Conservation (phyloP, 2,113 vertebrate genomes). For the Pagrus major region DNA sequence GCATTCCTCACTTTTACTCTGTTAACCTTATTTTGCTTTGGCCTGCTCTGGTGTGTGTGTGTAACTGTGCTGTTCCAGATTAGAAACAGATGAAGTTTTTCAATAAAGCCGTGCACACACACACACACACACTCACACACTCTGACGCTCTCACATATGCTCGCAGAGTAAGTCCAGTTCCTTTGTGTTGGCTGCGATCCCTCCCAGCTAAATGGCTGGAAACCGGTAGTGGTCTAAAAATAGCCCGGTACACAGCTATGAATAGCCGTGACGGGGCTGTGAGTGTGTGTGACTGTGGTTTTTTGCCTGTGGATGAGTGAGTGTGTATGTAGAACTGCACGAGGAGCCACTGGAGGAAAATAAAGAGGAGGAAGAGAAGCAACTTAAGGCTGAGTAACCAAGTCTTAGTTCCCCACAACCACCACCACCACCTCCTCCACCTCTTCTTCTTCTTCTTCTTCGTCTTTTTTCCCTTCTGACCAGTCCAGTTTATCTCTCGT, state of each 20-base stretch:
- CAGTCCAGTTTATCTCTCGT: not conserved
- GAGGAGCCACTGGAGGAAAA: slow-evolving; percentile 83
- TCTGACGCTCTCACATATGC: slow-evolving; percentile 56
- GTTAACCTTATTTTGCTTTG: slow-evolving; percentile 78
- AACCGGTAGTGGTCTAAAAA: slow-evolving; percentile 96
- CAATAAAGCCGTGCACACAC: slow-evolving; percentile 61
- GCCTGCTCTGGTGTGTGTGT: slow-evolving; percentile 16
- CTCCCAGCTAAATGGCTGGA: slow-evolving; percentile 92
- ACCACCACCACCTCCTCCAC: slow-evolving; percentile 82
- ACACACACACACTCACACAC: slow-evolving; percentile 35
- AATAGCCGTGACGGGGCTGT: slow-evolving; percentile 86
- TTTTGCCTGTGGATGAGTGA: slow-evolving; percentile 39
- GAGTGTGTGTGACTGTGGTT: slow-evolving; percentile 63
- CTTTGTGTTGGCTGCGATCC: slow-evolving; percentile 86
- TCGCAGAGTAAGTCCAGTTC: slow-evolving; percentile 76
- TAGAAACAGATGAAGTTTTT: slow-evolving; percentile 93
- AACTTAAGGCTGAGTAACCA: slow-evolving; percentile 87
- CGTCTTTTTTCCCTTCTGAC: slow-evolving; percentile 33
- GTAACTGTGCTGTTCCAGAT: slow-evolving; percentile 78
- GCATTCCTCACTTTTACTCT: slow-evolving; percentile 82
- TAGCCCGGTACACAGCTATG: slow-evolving; percentile 90
- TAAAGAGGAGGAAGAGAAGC: slow-evolving; percentile 86
- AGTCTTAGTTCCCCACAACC: slow-evolving; percentile 73
- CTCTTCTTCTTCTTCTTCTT: slow-evolving; percentile 23
- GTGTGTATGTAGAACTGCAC: slow-evolving; percentile 7